Conservation (phyloP, 2,888 invertebrate species). For the Linnaemya tessellans region DNA sequence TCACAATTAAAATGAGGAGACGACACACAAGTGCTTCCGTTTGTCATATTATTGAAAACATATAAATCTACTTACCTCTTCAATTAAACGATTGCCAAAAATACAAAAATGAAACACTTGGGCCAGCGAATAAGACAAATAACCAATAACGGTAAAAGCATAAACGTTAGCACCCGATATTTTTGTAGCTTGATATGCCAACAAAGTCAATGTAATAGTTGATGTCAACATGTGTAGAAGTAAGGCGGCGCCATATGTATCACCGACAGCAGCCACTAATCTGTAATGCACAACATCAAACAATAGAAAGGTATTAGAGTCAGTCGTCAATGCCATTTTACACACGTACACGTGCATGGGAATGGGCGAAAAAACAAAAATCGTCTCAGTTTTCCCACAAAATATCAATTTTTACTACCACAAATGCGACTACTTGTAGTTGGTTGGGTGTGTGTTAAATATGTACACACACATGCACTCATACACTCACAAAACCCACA, state of each 20-base stretch:
- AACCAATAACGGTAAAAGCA: conserved; percentile 91
- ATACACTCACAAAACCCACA: not conserved
- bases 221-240: conserved; percentile 93
- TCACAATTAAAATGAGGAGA: too few relatives aligned
- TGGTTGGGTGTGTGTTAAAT: not conserved
- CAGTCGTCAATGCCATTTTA: not conserved
- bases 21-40: not conserved
- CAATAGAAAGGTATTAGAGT: conserved; percentile 3
- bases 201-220: conserved; percentile 91
- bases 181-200: conserved; percentile 95
- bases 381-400: conserved; percentile 11
- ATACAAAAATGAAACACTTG: conserved; percentile 95
- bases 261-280: conserved; percentile 91
- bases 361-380: conserved; percentile 23
- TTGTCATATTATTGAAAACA: not conserved
- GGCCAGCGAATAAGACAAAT: conserved; percentile 90
- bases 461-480: not conserved
- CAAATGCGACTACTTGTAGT: conserved; percentile 9
- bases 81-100: conserved; percentile 93
- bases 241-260: conserved; percentile 92
- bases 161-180: conserved; percentile 90
- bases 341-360: too few relatives aligned
- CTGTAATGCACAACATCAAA: conserved; percentile 83
- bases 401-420: conserved; percentile 12
- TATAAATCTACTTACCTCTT: conserved; percentile 86